Evolutionary conservation across 2,888 invertebrate species (phyloP).

Genomic region (Trissolcus brochymenae): DNA sequence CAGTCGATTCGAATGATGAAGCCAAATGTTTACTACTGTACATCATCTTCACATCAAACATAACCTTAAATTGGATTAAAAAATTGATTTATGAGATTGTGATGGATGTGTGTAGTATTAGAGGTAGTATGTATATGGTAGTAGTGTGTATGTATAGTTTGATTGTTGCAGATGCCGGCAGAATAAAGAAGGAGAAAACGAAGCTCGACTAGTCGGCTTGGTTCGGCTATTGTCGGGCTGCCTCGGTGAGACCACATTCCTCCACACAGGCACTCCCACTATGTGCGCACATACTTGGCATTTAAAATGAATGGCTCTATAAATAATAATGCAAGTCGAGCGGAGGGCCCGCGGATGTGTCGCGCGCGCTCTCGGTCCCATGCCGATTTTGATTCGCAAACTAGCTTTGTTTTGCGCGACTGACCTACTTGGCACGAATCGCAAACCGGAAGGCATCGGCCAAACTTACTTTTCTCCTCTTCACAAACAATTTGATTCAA

Average conservation of each 20-base stretch:
- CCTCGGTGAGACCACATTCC: conserved; percentile 69
- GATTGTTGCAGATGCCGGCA: conserved; percentile 44
- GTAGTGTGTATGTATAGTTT: conserved; percentile 19
- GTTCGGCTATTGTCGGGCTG: conserved; percentile 35
- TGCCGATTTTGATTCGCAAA: conserved; percentile 55
- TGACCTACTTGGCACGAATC: conserved; percentile 63
- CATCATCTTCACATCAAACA: too few species aligned
- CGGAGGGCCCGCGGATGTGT: conserved; percentile 1
- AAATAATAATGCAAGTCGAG: conserved; percentile 55
- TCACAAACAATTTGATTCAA: too few species aligned
- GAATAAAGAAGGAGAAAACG: conserved; percentile 63
- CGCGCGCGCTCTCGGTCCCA: conserved; percentile 33
- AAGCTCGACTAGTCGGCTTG: conserved; percentile 61
- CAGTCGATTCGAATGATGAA: too few species aligned
- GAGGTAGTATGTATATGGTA: too few species aligned
- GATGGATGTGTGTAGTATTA: too few species aligned
- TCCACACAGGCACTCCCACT: conserved; percentile 66
- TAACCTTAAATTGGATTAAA: too few species aligned
- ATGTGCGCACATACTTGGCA: conserved; percentile 56
- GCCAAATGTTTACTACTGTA: too few species aligned
- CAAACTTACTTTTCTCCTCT: too few species aligned
- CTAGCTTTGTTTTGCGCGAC: conserved; percentile 58
- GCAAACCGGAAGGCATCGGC: conserved; percentile 57
- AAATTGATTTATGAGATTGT: too few species aligned
- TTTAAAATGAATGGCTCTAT: conserved; percentile 57